A percentile compares a stretch with the other conserved stretches of the same genome.
Evolutionary conservation across 2,888 invertebrate genomes (phyloP).

Genomic region (Drosophila lutescens): DNA sequence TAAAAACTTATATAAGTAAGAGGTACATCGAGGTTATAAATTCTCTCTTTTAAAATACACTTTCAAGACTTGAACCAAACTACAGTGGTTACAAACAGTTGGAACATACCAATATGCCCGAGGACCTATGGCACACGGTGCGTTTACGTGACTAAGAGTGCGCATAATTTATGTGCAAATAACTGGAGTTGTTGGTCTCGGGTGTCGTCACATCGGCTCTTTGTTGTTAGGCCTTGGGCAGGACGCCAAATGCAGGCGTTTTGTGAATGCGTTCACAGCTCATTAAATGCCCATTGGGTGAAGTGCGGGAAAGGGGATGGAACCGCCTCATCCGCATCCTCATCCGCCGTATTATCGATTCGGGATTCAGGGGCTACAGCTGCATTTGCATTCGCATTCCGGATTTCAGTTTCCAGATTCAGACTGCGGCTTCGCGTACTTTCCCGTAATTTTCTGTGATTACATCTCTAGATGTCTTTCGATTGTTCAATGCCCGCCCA

Average conservation of each 20-base stretch:
- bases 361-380: neutral
- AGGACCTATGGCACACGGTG: constrained; percentile 1
- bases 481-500: constrained; percentile 12
- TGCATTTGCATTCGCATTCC: constrained; percentile 34
- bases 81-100: no score
- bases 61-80: no score
- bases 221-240: constrained; percentile 56
- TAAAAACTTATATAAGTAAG: no score
- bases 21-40: no score
- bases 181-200: constrained; percentile 2
- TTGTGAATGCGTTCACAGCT: constrained; percentile 65
- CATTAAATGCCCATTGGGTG: constrained; percentile 64
- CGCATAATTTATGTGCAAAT: constrained; percentile 28
- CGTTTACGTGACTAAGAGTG: constrained; percentile 18
- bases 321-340: neutral
- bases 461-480: constrained; percentile 19
- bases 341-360: constrained; percentile 24
- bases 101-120: neutral
- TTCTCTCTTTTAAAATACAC: no score
- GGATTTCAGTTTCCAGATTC: constrained; percentile 9
- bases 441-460: constrained; percentile 28
- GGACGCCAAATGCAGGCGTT: constrained; percentile 42
- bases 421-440: constrained; percentile 15
- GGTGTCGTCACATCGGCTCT: neutral
- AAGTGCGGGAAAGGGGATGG: neutral